Percentiles rank a stretch among this genome's conserved stretches.
phyloP scores from a whole-genome alignment of 2,113 vertebrate genomes.

The Octodon degus region DNA sequence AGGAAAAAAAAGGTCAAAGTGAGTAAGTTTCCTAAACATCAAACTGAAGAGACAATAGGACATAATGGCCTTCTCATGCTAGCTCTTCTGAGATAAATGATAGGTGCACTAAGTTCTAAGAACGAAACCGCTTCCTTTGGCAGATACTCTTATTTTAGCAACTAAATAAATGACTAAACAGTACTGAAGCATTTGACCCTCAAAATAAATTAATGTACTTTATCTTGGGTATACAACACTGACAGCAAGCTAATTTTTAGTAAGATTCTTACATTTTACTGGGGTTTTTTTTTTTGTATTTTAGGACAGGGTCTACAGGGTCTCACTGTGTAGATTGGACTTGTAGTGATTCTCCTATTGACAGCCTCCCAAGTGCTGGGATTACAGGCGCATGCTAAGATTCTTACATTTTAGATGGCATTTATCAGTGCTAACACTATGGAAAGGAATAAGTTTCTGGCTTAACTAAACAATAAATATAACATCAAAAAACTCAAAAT shows the following conservation, averaged over 20 bases:
- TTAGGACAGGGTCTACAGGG: too few relatives aligned
- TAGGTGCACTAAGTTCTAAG: neutral
- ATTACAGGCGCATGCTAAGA: neutral
- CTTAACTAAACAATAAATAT: neutral
- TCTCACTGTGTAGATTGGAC: too few relatives aligned
- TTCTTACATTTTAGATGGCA: constrained; percentile 18
- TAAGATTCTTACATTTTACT: constrained; percentile 16
- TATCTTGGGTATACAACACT: neutral
- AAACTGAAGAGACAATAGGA: neutral
- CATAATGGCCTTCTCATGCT: neutral
- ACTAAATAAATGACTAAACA: neutral
- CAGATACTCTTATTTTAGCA: neutral
- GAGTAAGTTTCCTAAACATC: neutral
- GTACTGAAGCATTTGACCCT: neutral
- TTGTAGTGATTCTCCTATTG: too few relatives aligned
- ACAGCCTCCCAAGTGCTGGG: too few relatives aligned
- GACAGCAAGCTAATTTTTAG: neutral
- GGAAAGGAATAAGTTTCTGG: neutral
- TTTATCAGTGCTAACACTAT: neutral
- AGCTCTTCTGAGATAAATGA: neutral
- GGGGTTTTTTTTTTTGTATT: too few relatives aligned
- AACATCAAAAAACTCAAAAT: constrained; percentile 26
- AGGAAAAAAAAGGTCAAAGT: neutral
- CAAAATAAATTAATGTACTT: neutral
- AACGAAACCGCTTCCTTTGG: neutral